Evolutionary conservation across 2,113 vertebrate genomes (phyloP).

Genomic region (Hippopotamus amphibius): DNA sequence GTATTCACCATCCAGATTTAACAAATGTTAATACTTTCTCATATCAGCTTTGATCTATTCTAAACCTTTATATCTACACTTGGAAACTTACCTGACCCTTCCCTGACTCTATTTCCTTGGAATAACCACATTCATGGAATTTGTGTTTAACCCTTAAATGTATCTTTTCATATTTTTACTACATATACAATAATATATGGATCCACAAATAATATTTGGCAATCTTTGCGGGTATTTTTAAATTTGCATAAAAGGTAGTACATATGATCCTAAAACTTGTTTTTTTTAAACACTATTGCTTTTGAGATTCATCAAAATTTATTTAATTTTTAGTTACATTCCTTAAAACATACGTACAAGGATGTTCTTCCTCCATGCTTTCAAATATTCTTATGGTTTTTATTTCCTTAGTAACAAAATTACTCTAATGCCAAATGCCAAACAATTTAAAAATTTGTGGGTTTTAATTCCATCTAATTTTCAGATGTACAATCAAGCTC

Average conservation of each 20-base stretch:
- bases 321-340: background rate
- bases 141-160: background rate
- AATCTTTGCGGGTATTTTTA: background rate
- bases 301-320: background rate
- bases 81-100: background rate
- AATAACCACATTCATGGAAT: background rate
- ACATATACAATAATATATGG: background rate
- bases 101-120: background rate
- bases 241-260: background rate
- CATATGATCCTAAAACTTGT: background rate
- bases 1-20: background rate
- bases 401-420: background rate
- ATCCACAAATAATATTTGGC: background rate
- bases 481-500: background rate
- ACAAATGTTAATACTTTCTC: background rate
- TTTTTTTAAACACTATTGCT: background rate
- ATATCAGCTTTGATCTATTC: background rate
- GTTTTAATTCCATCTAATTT: constrained; percentile 26
- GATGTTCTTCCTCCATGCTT: background rate
- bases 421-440: background rate
- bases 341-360: background rate
- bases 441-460: background rate
- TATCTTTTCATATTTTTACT: background rate
- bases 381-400: background rate
- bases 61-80: background rate